Evolutionary conservation across 2,888 invertebrate species (phyloP), one percentile per base, ranked within the genome.

Genomic region (Epinotia ramella): DNA sequence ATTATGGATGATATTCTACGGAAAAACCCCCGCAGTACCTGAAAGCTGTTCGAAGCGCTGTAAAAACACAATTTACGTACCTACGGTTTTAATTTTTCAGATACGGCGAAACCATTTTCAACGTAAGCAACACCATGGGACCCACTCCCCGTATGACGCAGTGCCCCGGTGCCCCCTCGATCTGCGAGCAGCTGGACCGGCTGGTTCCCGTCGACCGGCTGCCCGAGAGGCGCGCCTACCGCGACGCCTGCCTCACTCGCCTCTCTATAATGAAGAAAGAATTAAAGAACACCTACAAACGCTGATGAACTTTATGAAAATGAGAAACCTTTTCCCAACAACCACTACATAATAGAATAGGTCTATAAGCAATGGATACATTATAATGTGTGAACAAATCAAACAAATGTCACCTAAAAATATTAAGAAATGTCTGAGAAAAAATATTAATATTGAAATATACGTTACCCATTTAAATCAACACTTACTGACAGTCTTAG

Each of bases 221-320:
- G 71, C 95, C 95, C 72, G 96, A 97, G 76, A 92, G 98, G 78
- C 95, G 98, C 40, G 95, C 95, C 0, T 98, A 98, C 97, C 95
- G 98, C 24, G 98, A 98, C 85, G 95, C 96, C 49, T 97, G 97
- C 79, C 95, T 98, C 24, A 97, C 97, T 0, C 96, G 97, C 77
- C 93, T 98, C 13, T 96, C 98, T 33, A 91, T 97, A 75, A 93
- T 98, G 73, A 98, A 98, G 88, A 96, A 96, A 79, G 96, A 97
- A 84, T 95, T 97, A 89, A 95, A 95, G 76, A 86, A 89, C 64
- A 88, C 87, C 60, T 89, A 89, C 78, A 87, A 88, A 57, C 81
- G 86, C 80, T 84, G 78, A 80, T 28, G 0, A 28, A 49, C 18
- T 11, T 40, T 7, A 18, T 1, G 44, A 64, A 44, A 20, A 13